Evolutionary conservation across 2,797 vertebrate genomes (phyloP), one percentile per base, ranked within the genome.

Genomic region (Sebastes goodei): DNA sequence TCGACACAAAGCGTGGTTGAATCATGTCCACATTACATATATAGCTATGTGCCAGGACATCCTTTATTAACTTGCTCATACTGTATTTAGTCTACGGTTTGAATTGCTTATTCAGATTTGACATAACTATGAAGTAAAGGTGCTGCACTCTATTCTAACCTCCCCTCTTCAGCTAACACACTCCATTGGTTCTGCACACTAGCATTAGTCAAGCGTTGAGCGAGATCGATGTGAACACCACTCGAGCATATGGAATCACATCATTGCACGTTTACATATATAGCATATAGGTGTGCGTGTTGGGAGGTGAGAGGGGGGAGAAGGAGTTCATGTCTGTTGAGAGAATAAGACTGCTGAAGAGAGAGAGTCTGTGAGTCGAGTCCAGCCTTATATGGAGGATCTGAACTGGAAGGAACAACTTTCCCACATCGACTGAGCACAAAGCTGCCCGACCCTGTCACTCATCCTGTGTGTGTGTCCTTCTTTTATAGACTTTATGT

Each of bases 391-490:
- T 81, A 74, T 46, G 12, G 78, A 85, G 80, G 71, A 87, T 82
- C 76, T 81, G 68, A 84, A 66, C 68, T 63, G 68, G 49, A 89
- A 85, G 72, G 80, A 88, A 86, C 72, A 84, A 84, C 81, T 82
- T 74, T 75, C 67, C 71, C 76, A 87, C 70, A 83, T 87, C 83
- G 84, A 33, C 78, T 76, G 78, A 25, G 17, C 76, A 65, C 82
- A 81, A 76, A 92, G 75, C 85, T 83, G 73, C 55, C 73, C 10
- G 63, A 76, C 76, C 87, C 83, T 76, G 86, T 85, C 88, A 88
- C 59, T 90, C 87, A 89, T 69, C 21, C 63, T 30, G 1, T 32
- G 76, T 69, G 66, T 72, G 62, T 38, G 66, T 30, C 32, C 7
- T 23, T 38, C 56, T 78, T 60, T 56, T 30, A 63, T 68, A 0